These are phyloP conservation scores for Cherax quadricarinatus DNA, from an alignment of 1,140 invertebrate genomes.

Conservation along the genomic window DNA sequence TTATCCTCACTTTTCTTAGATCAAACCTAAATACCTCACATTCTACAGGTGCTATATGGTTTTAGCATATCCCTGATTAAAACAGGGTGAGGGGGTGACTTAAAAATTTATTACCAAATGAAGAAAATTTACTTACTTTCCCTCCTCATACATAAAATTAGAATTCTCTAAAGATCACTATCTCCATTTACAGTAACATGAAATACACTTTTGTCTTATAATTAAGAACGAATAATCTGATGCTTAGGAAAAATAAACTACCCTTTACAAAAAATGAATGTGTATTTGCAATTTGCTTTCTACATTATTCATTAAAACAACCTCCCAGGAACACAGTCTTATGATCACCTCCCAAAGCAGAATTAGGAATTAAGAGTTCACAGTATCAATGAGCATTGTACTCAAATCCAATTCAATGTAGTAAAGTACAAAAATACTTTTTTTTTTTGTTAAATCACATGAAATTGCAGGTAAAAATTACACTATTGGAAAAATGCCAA, in stretches of 20 bases:
- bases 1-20: too few relatives aligned
- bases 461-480: constrained; percentile 64
- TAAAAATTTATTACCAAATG: too few relatives aligned
- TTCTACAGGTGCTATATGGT: too few relatives aligned
- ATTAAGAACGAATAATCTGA: too few relatives aligned
- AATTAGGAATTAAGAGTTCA: constrained; percentile 48
- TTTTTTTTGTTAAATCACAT: constrained; percentile 63
- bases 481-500: constrained; percentile 37
- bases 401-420: constrained; percentile 65
- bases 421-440: constrained; percentile 70
- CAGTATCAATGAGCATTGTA: constrained; percentile 66
- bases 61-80: too few relatives aligned
- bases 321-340: constrained; percentile 58
- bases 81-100: too few relatives aligned
- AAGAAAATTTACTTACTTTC: too few relatives aligned
- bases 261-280: constrained; percentile 66
- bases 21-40: too few relatives aligned
- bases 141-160: too few relatives aligned
- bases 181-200: too few relatives aligned
- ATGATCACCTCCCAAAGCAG: constrained; percentile 50
- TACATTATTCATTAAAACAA: constrained; percentile 67
- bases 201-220: too few relatives aligned
- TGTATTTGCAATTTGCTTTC: constrained; percentile 68
- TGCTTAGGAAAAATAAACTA: neutral
- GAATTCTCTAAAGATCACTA: too few relatives aligned